Base-by-base conservation (phyloP, 2,888 invertebrate genomes). In the Lamellibrachia columna region DNA sequence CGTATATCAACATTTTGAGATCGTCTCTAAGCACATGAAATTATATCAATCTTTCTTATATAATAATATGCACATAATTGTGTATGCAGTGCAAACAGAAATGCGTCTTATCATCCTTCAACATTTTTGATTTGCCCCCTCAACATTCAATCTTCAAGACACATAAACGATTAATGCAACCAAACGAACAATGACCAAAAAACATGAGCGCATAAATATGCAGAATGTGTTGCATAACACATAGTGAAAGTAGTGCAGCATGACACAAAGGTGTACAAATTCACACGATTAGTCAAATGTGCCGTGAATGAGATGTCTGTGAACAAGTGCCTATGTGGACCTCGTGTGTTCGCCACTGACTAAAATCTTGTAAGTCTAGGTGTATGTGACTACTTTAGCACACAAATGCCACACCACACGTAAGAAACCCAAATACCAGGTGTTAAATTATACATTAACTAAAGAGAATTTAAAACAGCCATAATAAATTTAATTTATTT, bases 201-300 rank as follows among this genome's bases (percentile, higher is more conserved):
- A 15, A 75, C 75, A 75, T 75, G 22, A 75, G n/a, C 15, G 75
- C n/a, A 75, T 75, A 75, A 15, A 22, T 75, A 15, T 15, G 75
- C 22, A 75, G 75, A 75, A 75, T 75, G 75, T 75, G 75, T 22
- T 75, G 75, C 22, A 6, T 75, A 75, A 75, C n/a, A n/a, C 75
- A 22, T 22, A 0, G 75, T 75, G 75, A 75, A 75, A 75, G 75
- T 15, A 3, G 75, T 75, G 75, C 75, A 75, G 75, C n/a, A 6
- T 11, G n/a, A 75, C 22, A n/a, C 75, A 40, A 40, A 40, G 40
- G 1, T 40, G 40, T 40, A 40, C 40, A 75, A 22, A 22, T 75
- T 75, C 75, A 75, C 75, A 75, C 22, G 75, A 75, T 75, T 75
- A 75, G 75, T 75, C 75, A 75, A 75, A 75, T n/a, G 75, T 75